Evolutionary conservation across 2,113 vertebrate genomes (phyloP), one percentile per base, ranked within the genome.

Genomic region (Xyrauchen texanus): DNA sequence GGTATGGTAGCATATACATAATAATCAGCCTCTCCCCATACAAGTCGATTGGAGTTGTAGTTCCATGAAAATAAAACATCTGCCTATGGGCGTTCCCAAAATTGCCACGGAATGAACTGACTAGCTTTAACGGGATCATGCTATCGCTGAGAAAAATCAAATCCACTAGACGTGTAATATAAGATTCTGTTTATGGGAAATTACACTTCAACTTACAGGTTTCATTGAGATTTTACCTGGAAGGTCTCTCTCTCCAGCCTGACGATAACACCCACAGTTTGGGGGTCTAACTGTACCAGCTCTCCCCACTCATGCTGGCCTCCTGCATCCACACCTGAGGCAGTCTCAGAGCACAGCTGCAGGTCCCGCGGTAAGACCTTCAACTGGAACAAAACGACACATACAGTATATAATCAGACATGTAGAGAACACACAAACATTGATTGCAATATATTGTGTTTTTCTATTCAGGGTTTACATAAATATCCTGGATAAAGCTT

Each of bases 291-390:
- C 86, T 96, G 95, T 8, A 98, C 96, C 89, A 99, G 90, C 82
- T 99, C 97, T 0, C 97, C 97, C 96, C 97, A 98, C 86, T 99
- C 97, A 0, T 99, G 97, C 82, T 99, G 97, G 0, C 97, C 97
- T 0, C 97, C 97, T 0, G 95, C 97, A 0, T 99, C 97, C 4
- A 98, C 97, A 0, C 97, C 97, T 0, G 97, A 99, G 0, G 97
- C 97, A 0, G 97, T 99, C 88, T 99, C 97, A 0, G 97, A 98
- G 90, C 97, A 99, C 52, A 99, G 94, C 91, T 99, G 97, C 74
- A 99, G 90, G 79, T 98, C 97, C 76, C 97, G 88, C 0, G 97
- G 97, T 0, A 99, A 86, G 6, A 99, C 97, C 79, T 98, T 98
- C 83, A 99, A 85, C 97, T 96, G 86, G 0, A 7, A 60, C 57